Percentiles rank a stretch among this genome's conserved stretches.
Conservation (phyloP, 2,888 invertebrate species). For the Campoplex capitator region DNA sequence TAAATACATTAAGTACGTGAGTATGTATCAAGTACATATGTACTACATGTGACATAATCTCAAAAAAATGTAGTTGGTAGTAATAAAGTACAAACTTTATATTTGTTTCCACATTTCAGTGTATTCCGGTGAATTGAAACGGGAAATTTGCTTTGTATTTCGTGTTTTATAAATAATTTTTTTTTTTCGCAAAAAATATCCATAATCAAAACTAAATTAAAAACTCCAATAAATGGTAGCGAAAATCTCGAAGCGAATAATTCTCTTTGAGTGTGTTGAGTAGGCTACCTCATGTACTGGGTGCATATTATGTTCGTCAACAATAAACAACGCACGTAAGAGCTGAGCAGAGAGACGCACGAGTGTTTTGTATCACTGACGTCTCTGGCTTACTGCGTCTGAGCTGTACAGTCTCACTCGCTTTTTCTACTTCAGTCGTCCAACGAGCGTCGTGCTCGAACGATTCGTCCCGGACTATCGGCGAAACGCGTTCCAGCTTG, state of each 20-base stretch:
- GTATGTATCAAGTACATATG: no score
- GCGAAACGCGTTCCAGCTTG: background rate
- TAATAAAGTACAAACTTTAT: no score
- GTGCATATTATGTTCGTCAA: slow-evolving; percentile 10
- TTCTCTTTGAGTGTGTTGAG: background rate
- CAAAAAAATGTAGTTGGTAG: no score
- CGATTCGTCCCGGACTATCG: background rate
- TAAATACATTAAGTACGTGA: no score
- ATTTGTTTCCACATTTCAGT: no score
- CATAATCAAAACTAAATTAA: background rate
- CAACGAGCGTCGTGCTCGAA: slow-evolving; percentile 54
- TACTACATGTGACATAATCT: no score
- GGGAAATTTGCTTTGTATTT: no score
- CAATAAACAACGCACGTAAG: slow-evolving; percentile 4
- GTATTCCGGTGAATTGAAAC: no score
- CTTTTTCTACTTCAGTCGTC: slow-evolving; percentile 54
- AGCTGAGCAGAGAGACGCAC: background rate
- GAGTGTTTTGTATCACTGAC: background rate
- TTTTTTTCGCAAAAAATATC: background rate
- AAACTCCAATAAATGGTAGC: background rate
- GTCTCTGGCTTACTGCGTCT: slow-evolving; percentile 2
- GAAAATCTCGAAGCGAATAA: background rate
- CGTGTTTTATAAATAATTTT: no score
- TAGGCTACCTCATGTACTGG: background rate
- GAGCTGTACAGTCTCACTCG: slow-evolving; percentile 14